Conservation (phyloP, 1,140 invertebrate species). For the Lutraria rhynchaena region DNA sequence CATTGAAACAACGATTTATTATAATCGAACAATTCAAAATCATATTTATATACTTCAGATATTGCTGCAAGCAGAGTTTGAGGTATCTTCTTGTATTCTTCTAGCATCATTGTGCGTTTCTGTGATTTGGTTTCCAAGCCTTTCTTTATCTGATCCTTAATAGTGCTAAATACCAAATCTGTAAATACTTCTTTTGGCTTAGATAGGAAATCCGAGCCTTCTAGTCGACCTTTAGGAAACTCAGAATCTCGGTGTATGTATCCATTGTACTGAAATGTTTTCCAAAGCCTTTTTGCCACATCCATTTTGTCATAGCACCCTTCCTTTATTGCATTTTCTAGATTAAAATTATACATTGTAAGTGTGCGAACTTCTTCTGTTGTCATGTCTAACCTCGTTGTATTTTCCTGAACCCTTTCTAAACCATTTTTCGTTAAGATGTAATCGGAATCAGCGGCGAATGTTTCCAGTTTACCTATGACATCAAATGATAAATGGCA, state of each 20-base stretch:
- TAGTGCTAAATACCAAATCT: not conserved
- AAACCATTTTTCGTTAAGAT: constrained; percentile 24
- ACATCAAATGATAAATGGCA: constrained; percentile 48
- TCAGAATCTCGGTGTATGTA: constrained; percentile 26
- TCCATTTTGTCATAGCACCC: constrained; percentile 46
- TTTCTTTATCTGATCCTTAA: not conserved
- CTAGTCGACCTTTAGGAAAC: constrained; percentile 4
- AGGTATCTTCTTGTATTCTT: constrained; percentile 26
- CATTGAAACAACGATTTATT: constrained; percentile 5
- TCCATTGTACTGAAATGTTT: constrained; percentile 49
- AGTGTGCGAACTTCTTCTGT: constrained; percentile 9
- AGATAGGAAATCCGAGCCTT: not conserved
- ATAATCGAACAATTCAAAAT: constrained; percentile 53
- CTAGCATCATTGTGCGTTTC: constrained; percentile 25
- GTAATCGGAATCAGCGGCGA: constrained; percentile 31
- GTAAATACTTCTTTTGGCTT: not conserved
- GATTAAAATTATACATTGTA: constrained; percentile 38
- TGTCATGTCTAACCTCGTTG: not conserved
- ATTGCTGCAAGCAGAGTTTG: not conserved
- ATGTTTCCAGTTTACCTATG: constrained; percentile 50
- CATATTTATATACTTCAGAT: constrained; percentile 23
- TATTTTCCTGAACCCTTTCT: constrained; percentile 16
- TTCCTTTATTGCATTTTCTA: not conserved
- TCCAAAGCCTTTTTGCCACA: constrained; percentile 34
- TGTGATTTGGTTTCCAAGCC: not conserved